These are phyloP conservation scores for Dasypus novemcinctus DNA, from an alignment of 2,113 vertebrate species.

Conservation along the genomic window DNA sequence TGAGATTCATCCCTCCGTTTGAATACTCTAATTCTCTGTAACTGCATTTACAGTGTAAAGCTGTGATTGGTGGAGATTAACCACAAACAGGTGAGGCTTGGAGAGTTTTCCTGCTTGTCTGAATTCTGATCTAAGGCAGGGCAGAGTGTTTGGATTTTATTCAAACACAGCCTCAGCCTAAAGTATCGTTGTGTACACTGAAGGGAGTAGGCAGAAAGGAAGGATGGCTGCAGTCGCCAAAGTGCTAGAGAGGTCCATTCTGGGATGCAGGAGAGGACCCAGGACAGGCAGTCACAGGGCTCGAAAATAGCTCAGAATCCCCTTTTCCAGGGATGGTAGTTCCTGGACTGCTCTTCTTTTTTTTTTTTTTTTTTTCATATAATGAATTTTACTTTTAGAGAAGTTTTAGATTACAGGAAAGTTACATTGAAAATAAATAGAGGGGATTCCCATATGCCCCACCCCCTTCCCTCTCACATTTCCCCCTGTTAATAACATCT, in stretches of 20 bases:
- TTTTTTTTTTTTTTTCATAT: no score
- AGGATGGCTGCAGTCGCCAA: slow-evolving; percentile 71
- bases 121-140: slow-evolving; percentile 77
- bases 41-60: slow-evolving; percentile 72
- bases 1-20: slow-evolving; percentile 57
- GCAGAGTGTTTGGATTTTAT: slow-evolving; percentile 80
- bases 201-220: slow-evolving; percentile 78
- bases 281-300: background rate
- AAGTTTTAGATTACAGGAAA: no score
- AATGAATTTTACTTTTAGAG: no score
- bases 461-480: no score
- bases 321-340: slow-evolving; percentile 46
- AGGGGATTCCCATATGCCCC: no score
- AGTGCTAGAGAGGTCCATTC: slow-evolving; percentile 71
- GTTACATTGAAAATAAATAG: no score
- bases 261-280: slow-evolving; percentile 16
- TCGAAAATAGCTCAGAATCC: slow-evolving; percentile 19
- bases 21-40: slow-evolving; percentile 71
- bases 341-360: background rate
- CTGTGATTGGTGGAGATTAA: slow-evolving; percentile 80
- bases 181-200: slow-evolving; percentile 74
- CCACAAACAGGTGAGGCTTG: slow-evolving; percentile 84
- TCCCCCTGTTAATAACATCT: no score
- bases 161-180: slow-evolving; percentile 77
- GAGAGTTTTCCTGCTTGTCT: slow-evolving; percentile 76